Percentiles rank a stretch among this genome's conserved stretches.
Evolutionary conservation across 1,140 invertebrate species (phyloP).

Genomic region (Cardiocondyla obscurior): DNA sequence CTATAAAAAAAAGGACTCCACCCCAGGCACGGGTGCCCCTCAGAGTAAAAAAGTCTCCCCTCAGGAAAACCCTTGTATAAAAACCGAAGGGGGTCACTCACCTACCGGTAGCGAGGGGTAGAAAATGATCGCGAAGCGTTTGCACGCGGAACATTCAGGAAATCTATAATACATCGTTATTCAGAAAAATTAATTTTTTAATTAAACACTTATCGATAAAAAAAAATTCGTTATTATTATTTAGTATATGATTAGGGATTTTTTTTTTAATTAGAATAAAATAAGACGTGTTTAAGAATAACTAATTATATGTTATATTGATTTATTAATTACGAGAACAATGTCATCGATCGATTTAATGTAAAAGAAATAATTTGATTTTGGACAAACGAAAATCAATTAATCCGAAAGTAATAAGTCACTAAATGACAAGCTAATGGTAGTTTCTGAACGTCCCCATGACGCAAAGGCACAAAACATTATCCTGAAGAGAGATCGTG

Average conservation of each 20-base stretch:
- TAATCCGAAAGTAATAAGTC: conserved; percentile 24
- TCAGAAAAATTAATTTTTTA: neutral
- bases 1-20: conserved; percentile 78
- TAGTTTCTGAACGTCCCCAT: conserved; percentile 12
- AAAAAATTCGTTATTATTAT: too few species aligned
- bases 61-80: conserved; percentile 82
- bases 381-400: neutral
- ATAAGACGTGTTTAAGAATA: neutral
- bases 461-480: conserved; percentile 63
- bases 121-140: conserved; percentile 61
- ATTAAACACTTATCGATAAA: too few species aligned
- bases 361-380: neutral
- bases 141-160: conserved; percentile 33
- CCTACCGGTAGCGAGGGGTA: conserved; percentile 70
- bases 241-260: too few species aligned
- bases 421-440: neutral
- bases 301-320: neutral
- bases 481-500: conserved; percentile 71
- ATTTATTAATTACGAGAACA: neutral
- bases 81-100: conserved; percentile 81
- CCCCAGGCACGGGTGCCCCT: conserved; percentile 78
- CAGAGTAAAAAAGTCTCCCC: conserved; percentile 75
- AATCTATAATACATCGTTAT: conserved; percentile 20
- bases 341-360: neutral
- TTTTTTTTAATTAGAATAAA: neutral